Evolutionary conservation across 2,113 vertebrate species (phyloP), one percentile per base, ranked within the genome.

Genomic region (Elachura formosa): DNA sequence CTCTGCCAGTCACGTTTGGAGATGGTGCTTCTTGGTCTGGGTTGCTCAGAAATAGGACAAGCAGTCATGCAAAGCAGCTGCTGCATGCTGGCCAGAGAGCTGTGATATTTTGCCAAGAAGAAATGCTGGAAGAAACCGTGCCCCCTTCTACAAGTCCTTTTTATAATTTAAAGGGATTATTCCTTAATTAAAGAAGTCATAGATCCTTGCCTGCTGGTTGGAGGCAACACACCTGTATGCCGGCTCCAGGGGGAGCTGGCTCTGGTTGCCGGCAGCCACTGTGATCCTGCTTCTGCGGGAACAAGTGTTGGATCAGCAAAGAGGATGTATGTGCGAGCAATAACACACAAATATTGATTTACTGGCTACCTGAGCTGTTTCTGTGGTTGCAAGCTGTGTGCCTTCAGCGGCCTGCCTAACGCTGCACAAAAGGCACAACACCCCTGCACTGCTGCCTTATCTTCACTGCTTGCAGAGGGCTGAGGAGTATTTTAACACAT

Each of bases 261-360:
- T 52, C 31, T 73, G 71, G 74, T 73, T 5, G 25, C 68, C 5
- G 0, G 28, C 1, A 0, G 66, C 72, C 1, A 21, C 73, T 92
- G 54, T 72, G 64, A 52, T 94, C 56, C 80, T 49, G 12, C 78
- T 87, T 91, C 84, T 94, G 73, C 0, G 0, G 76, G 61, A 95
- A 68, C 80, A 87, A 84, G 45, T 52, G 87, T 94, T 91, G 86
- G 84, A 94, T 87, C 84, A 94, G 84, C 87, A 84, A 78, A 82
- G 33, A 69, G 67, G 80, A 56, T 89, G 77, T 92, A 66, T 58
- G 69, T 22, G 80, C 84, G 73, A 91, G 81, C 63, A 90, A 49
- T 61, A 62, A 78, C 73, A 75, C 0, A 0, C 49, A 54, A 72
- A 54, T 95, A 96, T 95, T 95, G 95, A 91, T 94, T 90, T 94